Conservation (phyloP, 2,797 vertebrate genomes). For the Sphenodon punctatus region DNA sequence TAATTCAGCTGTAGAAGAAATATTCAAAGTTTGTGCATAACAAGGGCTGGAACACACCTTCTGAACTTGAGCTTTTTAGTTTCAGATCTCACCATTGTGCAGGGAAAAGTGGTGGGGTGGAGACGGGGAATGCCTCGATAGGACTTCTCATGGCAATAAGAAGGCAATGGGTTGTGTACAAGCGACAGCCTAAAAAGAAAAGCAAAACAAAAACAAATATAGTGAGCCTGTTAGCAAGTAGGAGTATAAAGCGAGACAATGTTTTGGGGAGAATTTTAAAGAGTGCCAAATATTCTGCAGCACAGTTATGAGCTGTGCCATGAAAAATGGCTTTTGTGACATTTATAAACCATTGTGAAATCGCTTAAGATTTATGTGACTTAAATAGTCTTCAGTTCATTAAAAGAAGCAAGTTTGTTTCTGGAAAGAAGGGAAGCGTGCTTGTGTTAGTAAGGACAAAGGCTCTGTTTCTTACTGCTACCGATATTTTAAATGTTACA, state of each 20-base stretch:
- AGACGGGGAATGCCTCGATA: no score
- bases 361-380: background rate
- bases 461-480: no score
- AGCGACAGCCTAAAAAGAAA: background rate
- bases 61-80: background rate
- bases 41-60: slow-evolving; percentile 14
- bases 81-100: background rate
- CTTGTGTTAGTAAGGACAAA: no score
- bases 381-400: background rate
- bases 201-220: no score
- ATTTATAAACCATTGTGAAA: background rate
- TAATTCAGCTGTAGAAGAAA: background rate
- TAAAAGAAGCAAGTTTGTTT: background rate
- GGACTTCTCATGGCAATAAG: background rate
- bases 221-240: background rate
- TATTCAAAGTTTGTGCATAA: slow-evolving; percentile 20
- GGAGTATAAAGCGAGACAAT: background rate
- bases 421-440: no score
- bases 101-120: background rate
- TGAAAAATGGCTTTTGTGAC: background rate
- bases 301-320: background rate
- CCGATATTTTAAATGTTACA: no score
- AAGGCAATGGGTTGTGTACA: background rate
- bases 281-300: background rate
- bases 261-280: slow-evolving; percentile 15